Percentiles rank a stretch among this genome's conserved stretches.
phyloP scores from a whole-genome alignment of 2,113 vertebrate species.

The Equus przewalskii region DNA sequence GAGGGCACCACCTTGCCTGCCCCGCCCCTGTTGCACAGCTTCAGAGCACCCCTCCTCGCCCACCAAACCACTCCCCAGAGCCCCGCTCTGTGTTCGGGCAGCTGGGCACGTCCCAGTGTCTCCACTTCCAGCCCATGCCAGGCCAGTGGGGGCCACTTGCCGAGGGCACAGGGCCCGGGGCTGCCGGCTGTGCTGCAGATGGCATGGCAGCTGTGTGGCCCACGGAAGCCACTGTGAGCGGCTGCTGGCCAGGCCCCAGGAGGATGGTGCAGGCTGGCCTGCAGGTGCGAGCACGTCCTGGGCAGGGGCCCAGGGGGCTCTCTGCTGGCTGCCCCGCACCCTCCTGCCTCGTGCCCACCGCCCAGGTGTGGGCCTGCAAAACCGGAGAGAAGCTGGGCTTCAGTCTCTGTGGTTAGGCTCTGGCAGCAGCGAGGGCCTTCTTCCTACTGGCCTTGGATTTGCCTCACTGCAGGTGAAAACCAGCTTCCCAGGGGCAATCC shows the following conservation, averaged over 20 bases:
- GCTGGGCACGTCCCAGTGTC: rapidly evolving
- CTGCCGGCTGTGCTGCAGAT: background rate
- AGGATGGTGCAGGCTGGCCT: rapidly evolving
- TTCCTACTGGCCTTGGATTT: rapidly evolving
- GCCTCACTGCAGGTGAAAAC: background rate
- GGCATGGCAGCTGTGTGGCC: conserved; percentile 29
- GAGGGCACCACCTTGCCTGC: rapidly evolving
- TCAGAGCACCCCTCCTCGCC: background rate
- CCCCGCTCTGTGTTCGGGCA: background rate
- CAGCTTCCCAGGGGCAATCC: rapidly evolving
- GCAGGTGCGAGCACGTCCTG: background rate
- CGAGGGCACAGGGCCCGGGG: background rate
- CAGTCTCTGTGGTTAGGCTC: background rate
- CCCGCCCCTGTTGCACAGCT: too few relatives aligned
- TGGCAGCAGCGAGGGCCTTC: rapidly evolving
- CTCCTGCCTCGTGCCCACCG: rapidly evolving
- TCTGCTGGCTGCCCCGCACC: rapidly evolving
- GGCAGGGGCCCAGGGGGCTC: background rate
- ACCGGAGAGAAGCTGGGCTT: background rate
- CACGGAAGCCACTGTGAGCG: rapidly evolving
- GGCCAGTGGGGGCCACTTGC: background rate
- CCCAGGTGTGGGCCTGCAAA: background rate
- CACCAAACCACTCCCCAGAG: background rate
- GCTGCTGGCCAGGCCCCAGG: background rate
- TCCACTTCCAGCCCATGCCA: background rate